Evolutionary conservation across 2,888 invertebrate genomes (phyloP), one percentile per base, ranked within the genome.

Genomic region (Drepana falcataria): DNA sequence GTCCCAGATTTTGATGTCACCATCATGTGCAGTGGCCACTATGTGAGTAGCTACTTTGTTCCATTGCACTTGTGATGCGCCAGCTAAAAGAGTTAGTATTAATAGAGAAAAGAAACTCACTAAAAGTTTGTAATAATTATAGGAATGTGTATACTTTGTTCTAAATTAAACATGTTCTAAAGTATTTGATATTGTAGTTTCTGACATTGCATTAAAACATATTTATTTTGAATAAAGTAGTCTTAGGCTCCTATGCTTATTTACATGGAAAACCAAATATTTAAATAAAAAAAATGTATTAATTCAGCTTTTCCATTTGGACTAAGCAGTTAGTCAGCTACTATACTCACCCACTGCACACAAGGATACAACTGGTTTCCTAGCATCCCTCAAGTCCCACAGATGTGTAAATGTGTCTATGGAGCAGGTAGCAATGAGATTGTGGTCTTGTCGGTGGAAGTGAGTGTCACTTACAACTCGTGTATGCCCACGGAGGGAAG

Each of bases 1-100:
- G 82, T 99, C 99, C 98, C 98, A 99, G 64, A 99, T 94, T 81
- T 98, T 95, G 2, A 99, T 94, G 84, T 98, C 98, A 2, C 98
- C 98, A 78, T 98, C 98, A 82, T 99, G 98, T 3, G 98, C 96
- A 49, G 98, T 98, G 1, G 98, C 98, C 63, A 99, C 91, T 61
- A 97, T 91, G 79, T 98, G 93, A 0, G 95, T 92, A 1, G 96
- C 95, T 52, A 97, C 93, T 71, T 95, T 94, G 80, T 98, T 98
- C 95, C 98, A 99, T 71, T 97, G 95, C 1, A 98, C 98, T 91
- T 98, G 98, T 1, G 97, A 96, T 2, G 98, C 97, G 67, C 97
- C 96, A 73, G 96, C 96, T 95, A 66, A 21, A 74, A 68, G 41
- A 40, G 2, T 3, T 3, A 40, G 6, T 21, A 21, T 21, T 21